Evolutionary conservation across 2,888 invertebrate genomes (phyloP), one percentile per base, ranked within the genome.

Genomic region (Euclidia mi): DNA sequence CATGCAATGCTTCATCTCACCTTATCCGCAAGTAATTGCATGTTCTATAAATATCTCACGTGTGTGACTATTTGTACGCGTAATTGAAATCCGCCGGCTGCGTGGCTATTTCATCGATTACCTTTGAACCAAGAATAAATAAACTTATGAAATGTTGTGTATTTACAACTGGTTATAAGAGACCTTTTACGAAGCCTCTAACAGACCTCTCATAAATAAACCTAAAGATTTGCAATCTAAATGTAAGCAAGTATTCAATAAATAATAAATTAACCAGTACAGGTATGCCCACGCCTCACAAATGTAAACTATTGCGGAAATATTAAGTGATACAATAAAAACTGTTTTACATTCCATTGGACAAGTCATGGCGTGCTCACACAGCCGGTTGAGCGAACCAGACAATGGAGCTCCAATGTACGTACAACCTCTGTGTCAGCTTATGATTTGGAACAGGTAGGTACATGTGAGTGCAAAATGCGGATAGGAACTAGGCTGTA

Each of bases 181-280:
- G 11, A 15, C 34, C n/a, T 25, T 46, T 34, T 47, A 41, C 46
- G 20, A 60, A 53, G 51, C 43, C 38, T 53, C 35, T 20, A 44
- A 52, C 50, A 11, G 49, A 49, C 38, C 15, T 18, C 43, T 25
- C 12, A 50, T 58, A 57, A 51, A 63, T 66, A 52, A 64, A 40
- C 28, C 49, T 50, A 53, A 56, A 61, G 62, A 69, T 71, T 69
- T 65, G 56, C 60, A 72, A 69, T 73, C 58, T 61, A 59, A 57
- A 58, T 52, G 55, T 59, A 58, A 44, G 51, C 18, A 40, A 37
- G 60, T 40, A 65, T 68, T 65, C 57, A 56, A 69, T 71, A 64
- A 71, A 69, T 65, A 68, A 62, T 60, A 63, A 56, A 66, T 59
- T 50, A 55, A 58, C 51, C 38, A 50, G 56, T 37, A 17, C 14